Evolutionary conservation across 92 coral and sea anemone species (phyloP).

Genomic region (Micromussa lordhowensis): DNA sequence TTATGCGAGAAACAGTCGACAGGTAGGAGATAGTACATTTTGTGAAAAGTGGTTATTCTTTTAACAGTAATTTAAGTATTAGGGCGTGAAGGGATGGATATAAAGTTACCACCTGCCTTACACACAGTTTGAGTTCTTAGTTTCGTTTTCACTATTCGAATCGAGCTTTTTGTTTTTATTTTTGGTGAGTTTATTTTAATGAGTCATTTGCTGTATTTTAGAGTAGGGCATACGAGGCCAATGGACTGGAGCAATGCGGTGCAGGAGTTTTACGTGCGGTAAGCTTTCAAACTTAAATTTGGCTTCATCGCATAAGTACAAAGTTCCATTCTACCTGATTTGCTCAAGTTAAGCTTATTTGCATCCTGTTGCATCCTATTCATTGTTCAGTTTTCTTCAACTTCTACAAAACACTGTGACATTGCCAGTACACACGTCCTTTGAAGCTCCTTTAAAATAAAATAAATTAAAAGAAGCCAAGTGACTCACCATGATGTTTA

Average conservation of each 20-base stretch:
- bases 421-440: no score
- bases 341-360: no score
- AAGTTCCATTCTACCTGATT: no score
- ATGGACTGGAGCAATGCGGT: conserved; percentile 82
- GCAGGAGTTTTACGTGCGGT: conserved; percentile 88
- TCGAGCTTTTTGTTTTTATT: neutral
- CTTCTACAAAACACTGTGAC: no score
- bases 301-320: neutral
- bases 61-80: neutral
- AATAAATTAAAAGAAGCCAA: no score
- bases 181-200: neutral
- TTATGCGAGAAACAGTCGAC: conserved; percentile 62
- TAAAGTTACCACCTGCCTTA: neutral
- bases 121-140: neutral
- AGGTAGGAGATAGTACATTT: conserved; percentile 61
- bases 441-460: no score
- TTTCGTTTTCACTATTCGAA: neutral
- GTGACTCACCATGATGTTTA: no score
- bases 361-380: no score
- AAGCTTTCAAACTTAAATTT: conserved; percentile 7
- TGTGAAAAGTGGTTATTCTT: neutral
- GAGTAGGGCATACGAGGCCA: conserved; percentile 82
- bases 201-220: neutral
- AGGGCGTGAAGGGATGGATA: neutral
- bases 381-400: no score